Base-by-base conservation (phyloP, 2,888 invertebrate genomes). In the Drosophila diplacantha region DNA sequence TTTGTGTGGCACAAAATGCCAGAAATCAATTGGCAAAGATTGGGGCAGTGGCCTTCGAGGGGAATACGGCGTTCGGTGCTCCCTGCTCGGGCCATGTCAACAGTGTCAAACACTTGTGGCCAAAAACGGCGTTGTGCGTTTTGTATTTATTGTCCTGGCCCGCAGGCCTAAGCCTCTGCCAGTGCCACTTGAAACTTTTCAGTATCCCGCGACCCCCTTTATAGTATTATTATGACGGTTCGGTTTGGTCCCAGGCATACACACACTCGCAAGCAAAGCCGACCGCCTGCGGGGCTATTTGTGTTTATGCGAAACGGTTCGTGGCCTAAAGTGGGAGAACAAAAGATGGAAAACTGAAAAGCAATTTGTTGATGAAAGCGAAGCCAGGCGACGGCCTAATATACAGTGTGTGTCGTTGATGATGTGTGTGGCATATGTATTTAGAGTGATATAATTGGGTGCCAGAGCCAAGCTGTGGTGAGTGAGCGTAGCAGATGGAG, bases 41-140 rank as follows among this genome's bases (percentile, higher is more conserved):
- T 14, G 24, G 14, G 50, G 5, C 14, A 18, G 43, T n/a, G 51
- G 24, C 35, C 46, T 58, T 29, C 20, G 39, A 35, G 49, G 14
- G n/a, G 54, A 44, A 18, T 14, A 7, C 26, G 8, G 12, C 14
- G 44, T 8, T 39, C 9, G 39, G 22, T n/a, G 9, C 39, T 11
- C 38, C 3, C 2, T 18, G 8, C 18, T 53, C 20, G 58, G 57
- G 37, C 44, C 58, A 38, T 34, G 59, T 63, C 65, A 66, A 72
- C 83, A 72, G 37, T 62, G 78, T 65, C 69, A 72, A 81, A 64
- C 83, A 81, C 81, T 77, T 75, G 73, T 71, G 49, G 70, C 61
- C 63, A 62, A 75, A 76, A 76, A 59, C 57, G 61, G 43, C 65
- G 55, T 52, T 38, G 69, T 55, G 35, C 46, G 52, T 35, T 24